These are phyloP conservation scores for Meghimatium bilineatum DNA, from an alignment of 2,888 invertebrate species.

Conservation along the genomic window DNA sequence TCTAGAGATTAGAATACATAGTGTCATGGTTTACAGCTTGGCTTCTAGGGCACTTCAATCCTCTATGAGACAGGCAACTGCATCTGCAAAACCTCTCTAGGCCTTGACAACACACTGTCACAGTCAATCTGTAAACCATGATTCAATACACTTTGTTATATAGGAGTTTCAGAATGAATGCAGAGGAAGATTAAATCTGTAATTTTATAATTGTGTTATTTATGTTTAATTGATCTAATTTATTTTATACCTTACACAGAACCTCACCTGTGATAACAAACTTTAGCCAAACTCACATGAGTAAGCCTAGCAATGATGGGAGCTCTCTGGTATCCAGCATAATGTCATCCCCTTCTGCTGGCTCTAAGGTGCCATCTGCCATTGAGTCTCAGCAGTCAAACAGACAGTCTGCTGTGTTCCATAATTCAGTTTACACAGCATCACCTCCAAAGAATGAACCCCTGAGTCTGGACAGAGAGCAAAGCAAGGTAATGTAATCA, in stretches of 20 bases:
- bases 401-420: constrained; percentile 62
- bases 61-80: too few relatives aligned
- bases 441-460: constrained; percentile 70
- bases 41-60: too few relatives aligned
- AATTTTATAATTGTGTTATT: too few relatives aligned
- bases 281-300: constrained; percentile 53
- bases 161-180: too few relatives aligned
- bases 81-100: too few relatives aligned
- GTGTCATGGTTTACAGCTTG: too few relatives aligned
- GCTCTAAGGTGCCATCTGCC: constrained; percentile 46
- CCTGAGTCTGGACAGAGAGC: constrained; percentile 49
- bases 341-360: constrained; percentile 60
- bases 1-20: too few relatives aligned
- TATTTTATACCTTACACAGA: constrained; percentile 45
- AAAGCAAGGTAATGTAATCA: constrained; percentile 56
- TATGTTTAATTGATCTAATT: too few relatives aligned
- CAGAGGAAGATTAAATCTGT: too few relatives aligned
- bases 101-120: too few relatives aligned
- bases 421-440: constrained; percentile 66
- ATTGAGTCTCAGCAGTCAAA: constrained; percentile 58
- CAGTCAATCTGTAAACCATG: too few relatives aligned
- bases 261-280: constrained; percentile 59
- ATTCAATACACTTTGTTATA: too few relatives aligned
- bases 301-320: constrained; percentile 54
- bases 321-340: constrained; percentile 62